Base-by-base conservation (phyloP, 2,113 vertebrate genomes). In the Platycercus adscitus region DNA sequence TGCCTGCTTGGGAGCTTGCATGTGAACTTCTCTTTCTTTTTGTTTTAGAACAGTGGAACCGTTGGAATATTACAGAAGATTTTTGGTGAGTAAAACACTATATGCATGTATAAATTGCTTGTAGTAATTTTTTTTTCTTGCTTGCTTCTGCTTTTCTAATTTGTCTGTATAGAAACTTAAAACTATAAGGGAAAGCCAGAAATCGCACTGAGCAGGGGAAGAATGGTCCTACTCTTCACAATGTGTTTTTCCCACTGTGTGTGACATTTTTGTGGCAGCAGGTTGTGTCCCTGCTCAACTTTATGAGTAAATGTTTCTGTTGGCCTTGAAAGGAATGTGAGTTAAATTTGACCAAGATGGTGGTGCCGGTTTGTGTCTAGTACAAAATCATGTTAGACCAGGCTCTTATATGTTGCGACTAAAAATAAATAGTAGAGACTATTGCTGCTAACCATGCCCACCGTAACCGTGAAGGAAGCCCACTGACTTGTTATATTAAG, bases 1-100 rank as follows among this genome's bases (percentile, higher is more conserved):
- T 72, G 7, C 14, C 5, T 82, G 0, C 17, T 66, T 46, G 33
- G 12, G 49, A 52, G 9, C 29, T 88, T 88, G 29, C 10, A 13
- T 49, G 23, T 91, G 37, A 95, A 70, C 15, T 81, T 95, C 23
- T 53, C 13, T 76, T 94, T 78, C 23, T 86, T 0, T 94, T 79
- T 93, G 7, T 97, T 98, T 78, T 88, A 99, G 99, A 97, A 99
- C 98, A 6, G 99, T 99, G 79, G 99, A 99, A 78, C 99, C 99
- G 5, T 33, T 99, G 97, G 99, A 99, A 88, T 99, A 99, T 91
- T 99, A 99, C 97, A 98, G 99, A 90, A 99, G 99, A 71, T 99
- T 99, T 97, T 95, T 99, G 98, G 99, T 99, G 64, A 98, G 99
- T 98, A 78, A 70, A 93, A 19, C 28, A n/a, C 5, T 8, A 47